A percentile compares a stretch with the other conserved stretches of the same genome.
These are phyloP conservation scores for Mythimna lalbum DNA, from an alignment of 2,888 invertebrate species.

Conservation along the genomic window DNA sequence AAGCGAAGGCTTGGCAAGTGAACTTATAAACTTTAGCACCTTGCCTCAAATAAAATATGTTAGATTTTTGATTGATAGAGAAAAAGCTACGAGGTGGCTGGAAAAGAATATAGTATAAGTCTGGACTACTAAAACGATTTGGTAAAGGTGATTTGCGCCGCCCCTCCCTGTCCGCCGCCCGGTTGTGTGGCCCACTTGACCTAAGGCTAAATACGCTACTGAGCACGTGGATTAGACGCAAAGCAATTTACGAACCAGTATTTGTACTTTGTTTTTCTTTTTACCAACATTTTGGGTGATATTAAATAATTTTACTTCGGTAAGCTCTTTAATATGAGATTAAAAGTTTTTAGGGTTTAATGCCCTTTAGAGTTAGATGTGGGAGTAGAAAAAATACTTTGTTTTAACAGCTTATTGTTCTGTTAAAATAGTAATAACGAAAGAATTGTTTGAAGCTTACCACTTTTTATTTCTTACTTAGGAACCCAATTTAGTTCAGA, in stretches of 20 bases:
- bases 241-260: conserved; percentile 1
- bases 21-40: too few species aligned
- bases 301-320: conserved; percentile 10
- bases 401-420: conserved; percentile 7
- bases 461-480: conserved; percentile 5
- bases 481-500: too few species aligned
- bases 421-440: conserved; percentile 20
- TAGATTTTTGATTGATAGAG: too few species aligned
- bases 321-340: conserved; percentile 4
- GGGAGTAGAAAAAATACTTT: background rate
- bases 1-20: too few species aligned
- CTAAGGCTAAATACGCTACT: too few species aligned
- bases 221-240: background rate
- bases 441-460: background rate
- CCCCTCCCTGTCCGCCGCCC: too few species aligned
- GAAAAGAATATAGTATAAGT: too few species aligned
- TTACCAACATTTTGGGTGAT: conserved; percentile 1
- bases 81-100: too few species aligned
- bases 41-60: too few species aligned
- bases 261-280: background rate
- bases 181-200: too few species aligned
- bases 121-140: too few species aligned
- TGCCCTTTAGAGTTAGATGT: background rate
- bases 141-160: too few species aligned
- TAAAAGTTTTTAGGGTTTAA: conserved; percentile 15